Base-by-base conservation (phyloP, 2,113 vertebrate genomes). In the Phodopus roborovskii region DNA sequence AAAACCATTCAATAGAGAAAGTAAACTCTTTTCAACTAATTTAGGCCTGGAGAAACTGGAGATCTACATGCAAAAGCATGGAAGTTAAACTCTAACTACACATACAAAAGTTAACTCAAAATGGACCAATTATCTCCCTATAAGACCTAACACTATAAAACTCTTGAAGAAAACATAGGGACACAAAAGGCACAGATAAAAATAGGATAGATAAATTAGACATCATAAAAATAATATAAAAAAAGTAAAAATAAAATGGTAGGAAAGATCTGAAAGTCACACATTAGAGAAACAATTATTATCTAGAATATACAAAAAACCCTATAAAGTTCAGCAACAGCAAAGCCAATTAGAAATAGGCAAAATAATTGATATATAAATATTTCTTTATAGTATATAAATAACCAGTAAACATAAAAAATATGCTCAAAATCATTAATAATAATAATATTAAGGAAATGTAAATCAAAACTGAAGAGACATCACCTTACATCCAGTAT, bases 371-470 rank as follows among this genome's bases (percentile, higher is more conserved):
- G 33, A 87, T 53, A 20, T 70, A 13, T 83, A 58, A 3, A n/a
- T 30, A 50, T 28, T 68, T 86, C 26, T 68, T 62, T 17, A 86
- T 20, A 86, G 9, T 62, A 88, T 39, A 30, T 7, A 94, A 62
- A 88, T 39, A 45, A 33, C 22, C 20, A 79, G n/a, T 70, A 73
- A 81, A n/a, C 7, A 89, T 20, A 39, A 45, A 24, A 81, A 81
- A 82, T 33, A 70, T 66, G 48, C 33, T 62, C 56, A 94, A 71
- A 11, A 83, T 74, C 7, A 64, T n/a, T 48, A 68, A 93, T 89
- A 64, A 93, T 89, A 64, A 30, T 60, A 70, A 93, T 89, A 73
- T 53, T 53, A 94, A 3, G 30, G 7, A 88, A 60, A 73, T 89
- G 11, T 9, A 73, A 83, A 89, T 48, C 16, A 39, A 81, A 86